A percentile compares a stretch with the other conserved stretches of the same genome.
These are phyloP conservation scores for Chalcis sispes DNA, from an alignment of 2,888 invertebrate genomes.

Conservation along the genomic window DNA sequence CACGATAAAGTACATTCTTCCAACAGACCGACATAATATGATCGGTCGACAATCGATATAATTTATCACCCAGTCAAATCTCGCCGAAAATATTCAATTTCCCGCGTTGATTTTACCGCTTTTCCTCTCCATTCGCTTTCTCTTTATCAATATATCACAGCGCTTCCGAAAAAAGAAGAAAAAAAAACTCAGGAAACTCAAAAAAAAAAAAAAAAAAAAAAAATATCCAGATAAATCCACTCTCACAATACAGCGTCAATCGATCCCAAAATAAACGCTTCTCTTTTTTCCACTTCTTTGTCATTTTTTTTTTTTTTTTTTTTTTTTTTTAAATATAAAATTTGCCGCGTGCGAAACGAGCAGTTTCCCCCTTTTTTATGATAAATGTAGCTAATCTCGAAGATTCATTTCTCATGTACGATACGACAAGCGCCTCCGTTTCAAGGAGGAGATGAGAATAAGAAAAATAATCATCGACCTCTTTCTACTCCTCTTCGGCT, in stretches of 20 bases:
- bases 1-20: no score
- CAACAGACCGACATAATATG: no score
- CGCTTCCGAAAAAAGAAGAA: no score
- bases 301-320: no score
- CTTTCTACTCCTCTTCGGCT: no score
- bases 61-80: no score
- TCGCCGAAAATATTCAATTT: slow-evolving; percentile 33
- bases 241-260: not conserved
- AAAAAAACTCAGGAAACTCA: not conserved
- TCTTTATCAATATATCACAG: no score
- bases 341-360: no score
- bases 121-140: no score
- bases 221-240: not conserved
- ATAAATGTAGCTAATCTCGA: not conserved
- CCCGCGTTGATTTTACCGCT: slow-evolving; percentile 2
- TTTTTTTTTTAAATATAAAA: no score
- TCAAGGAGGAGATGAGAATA: not conserved
- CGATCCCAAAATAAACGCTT: not conserved
- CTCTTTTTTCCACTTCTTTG: slow-evolving; percentile 5
- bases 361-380: not conserved
- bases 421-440: not conserved
- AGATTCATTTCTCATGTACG: slow-evolving; percentile 28
- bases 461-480: slow-evolving; percentile 40
- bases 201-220: slow-evolving; percentile 1
- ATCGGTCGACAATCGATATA: not conserved